Conservation (phyloP, 2,113 vertebrate genomes). For the Mungos mungo region DNA sequence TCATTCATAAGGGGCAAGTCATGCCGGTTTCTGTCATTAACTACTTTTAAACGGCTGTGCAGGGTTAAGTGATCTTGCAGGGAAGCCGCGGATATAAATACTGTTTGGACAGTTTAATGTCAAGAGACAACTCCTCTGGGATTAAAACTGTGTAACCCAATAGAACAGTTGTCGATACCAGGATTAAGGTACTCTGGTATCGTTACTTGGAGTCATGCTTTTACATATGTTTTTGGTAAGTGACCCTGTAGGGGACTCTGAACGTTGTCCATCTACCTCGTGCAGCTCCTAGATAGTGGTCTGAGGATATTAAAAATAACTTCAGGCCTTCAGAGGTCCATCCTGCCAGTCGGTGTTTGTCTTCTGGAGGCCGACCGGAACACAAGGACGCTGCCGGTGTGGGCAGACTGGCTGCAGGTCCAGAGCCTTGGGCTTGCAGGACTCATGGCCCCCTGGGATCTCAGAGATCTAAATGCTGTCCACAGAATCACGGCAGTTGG, state of each 20-base stretch:
- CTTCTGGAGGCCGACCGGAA: background rate
- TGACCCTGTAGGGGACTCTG: background rate
- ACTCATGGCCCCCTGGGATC: background rate
- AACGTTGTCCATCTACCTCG: background rate
- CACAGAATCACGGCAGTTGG: accelerated
- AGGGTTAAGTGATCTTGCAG: constrained; percentile 90
- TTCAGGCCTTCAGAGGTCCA: background rate
- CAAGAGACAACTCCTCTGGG: constrained; percentile 93
- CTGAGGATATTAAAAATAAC: background rate
- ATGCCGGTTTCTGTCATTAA: constrained; percentile 89
- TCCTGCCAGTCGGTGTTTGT: background rate
- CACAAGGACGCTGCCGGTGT: background rate
- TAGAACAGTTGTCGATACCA: constrained; percentile 85
- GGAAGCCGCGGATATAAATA: constrained; percentile 94
- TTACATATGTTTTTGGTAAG: background rate
- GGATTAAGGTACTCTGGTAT: constrained; percentile 87
- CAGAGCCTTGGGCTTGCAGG: accelerated
- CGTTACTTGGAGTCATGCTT: constrained; percentile 48
- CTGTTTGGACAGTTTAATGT: constrained; percentile 98
- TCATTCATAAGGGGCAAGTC: constrained; percentile 90
- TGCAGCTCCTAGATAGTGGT: background rate
- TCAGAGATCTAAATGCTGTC: accelerated
- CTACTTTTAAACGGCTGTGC: constrained; percentile 92
- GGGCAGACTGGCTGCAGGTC: background rate
- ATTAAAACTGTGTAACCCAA: constrained; percentile 95